Evolutionary conservation across 2,888 invertebrate species (phyloP), one percentile per base, ranked within the genome.

Genomic region (Volucella inflata): DNA sequence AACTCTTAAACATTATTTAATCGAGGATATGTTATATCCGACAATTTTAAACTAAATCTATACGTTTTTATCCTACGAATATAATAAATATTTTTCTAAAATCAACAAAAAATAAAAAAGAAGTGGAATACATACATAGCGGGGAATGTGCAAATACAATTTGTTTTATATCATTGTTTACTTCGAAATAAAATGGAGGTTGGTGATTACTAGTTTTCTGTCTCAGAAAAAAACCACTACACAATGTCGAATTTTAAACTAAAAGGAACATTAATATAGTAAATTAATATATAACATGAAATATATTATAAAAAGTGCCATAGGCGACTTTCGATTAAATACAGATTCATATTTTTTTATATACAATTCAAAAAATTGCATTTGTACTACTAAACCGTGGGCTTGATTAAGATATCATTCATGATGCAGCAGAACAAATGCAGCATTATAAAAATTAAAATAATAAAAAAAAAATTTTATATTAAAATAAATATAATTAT

Each of bases 331-430:
- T 85, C 68, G 72, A 85, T 71, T 70, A 70, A 59, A 76, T 74
- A 78, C 68, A 84, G 75, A 80, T 77, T 80, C 80, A 85, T 85
- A 85, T 85, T 85, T 85, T 84, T 85, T 85, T 85, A 85, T 85
- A 85, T 81, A 85, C 76, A 77, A 81, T 76, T 85, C 81, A 77
- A 77, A 30, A n/a, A 30, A 85, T 77, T 85, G 81, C 85, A 81
- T 85, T 85, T 85, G 85, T 85, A 85, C 76, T 85, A 85, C 70
- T 68, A 75, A 55, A 67, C 71, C 48, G 51, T 72, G 81, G 76
- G 85, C 85, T 76, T 85, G 81, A 67, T 65, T 30, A 79, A 67
- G 67, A 81, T 67, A 59, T 57, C 53, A 81, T 30, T 30, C 30
- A 30, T 30, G 30, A 76, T 85, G 85, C 55, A 42, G 81, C 67